Evolutionary conservation across 2,888 invertebrate species (phyloP).

Genomic region (Craniophora ligustri): DNA sequence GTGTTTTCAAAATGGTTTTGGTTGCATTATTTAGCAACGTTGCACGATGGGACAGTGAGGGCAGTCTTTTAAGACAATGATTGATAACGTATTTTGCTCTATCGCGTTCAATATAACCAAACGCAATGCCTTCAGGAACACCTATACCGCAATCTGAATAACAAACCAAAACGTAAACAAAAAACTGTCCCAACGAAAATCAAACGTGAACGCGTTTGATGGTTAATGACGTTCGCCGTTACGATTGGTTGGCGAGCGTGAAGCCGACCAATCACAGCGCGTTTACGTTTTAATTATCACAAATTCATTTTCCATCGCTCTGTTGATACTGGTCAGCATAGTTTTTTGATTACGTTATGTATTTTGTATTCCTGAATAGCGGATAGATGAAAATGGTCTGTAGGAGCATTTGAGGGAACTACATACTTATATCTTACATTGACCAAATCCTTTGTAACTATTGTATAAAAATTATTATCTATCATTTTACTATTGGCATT

Average conservation of each 20-base stretch:
- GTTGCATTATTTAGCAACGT: slow-evolving; percentile 29
- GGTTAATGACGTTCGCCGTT: too few species aligned
- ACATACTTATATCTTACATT: slow-evolving; percentile 49
- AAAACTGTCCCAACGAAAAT: not conserved
- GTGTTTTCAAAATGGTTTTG: slow-evolving; percentile 46
- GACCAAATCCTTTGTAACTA: slow-evolving; percentile 57
- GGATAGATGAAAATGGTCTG: slow-evolving; percentile 46
- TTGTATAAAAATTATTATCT: slow-evolving; percentile 61
- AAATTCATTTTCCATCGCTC: not conserved
- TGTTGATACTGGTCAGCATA: not conserved
- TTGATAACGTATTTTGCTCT: slow-evolving; percentile 32
- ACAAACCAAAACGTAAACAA: not conserved
- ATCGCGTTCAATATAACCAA: slow-evolving; percentile 42
- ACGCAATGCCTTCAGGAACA: slow-evolving; percentile 52
- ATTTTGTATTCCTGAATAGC: not conserved
- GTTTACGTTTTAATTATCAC: not conserved
- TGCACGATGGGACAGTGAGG: slow-evolving; percentile 41
- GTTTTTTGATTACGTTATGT: not conserved
- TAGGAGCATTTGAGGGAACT: slow-evolving; percentile 36
- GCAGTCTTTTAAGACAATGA: slow-evolving; percentile 35
- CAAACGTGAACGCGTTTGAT: too few species aligned
- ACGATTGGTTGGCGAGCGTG: too few species aligned
- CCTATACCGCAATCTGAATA: slow-evolving; percentile 18
- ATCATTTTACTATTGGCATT: slow-evolving; percentile 65
- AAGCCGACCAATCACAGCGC: too few species aligned